Evolutionary conservation across 2,888 invertebrate genomes (phyloP), one percentile per base, ranked within the genome.

Genomic region (Eledone cirrhosa): DNA sequence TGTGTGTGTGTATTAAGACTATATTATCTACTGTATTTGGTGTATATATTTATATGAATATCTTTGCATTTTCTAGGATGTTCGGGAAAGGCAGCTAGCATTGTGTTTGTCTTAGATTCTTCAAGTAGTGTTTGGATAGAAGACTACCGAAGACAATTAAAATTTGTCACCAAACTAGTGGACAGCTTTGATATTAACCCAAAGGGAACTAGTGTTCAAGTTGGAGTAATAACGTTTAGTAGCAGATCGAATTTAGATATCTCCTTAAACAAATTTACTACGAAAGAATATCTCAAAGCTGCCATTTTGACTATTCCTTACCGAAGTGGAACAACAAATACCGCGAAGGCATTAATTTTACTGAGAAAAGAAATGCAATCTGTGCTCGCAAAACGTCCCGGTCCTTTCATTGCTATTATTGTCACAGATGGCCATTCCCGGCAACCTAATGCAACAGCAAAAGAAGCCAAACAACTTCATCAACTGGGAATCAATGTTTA

Each of bases 121-220:
- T 88, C 88, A 7, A 83, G 81, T 27, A 88, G 87, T 77, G 88
- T 89, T 59, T 87, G 87, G 86, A 77, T 67, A 1, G 79, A 79
- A 2, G 85, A 89, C 80, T 89, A 88, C 81, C 78, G 77, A 14
- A 83, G 83, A 29, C 88, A 87, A 80, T 41, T 74, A 24, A 47
- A 47, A 22, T 74, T 74, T n/a, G 33, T 74, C n/a, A 41, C 33
- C 3, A 41, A 41, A 24, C 14, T 74, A 24, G 74, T 74, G 22
- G 47, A 47, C 33, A 47, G 47, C 24, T 74, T 74, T 41, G 41
- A 74, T n/a, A n/a, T 74, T 7, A 41, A 41, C 8, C 31, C 19
- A 33, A 14, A 41, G 4, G 33, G 24, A 16, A 19, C 31, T 14
- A 4, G 5, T 4, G 47, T 47, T 41, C 74, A 41, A 7, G 74